These are phyloP conservation scores for Volucella bombylans DNA, from an alignment of 2,888 invertebrate genomes.

Conservation along the genomic window DNA sequence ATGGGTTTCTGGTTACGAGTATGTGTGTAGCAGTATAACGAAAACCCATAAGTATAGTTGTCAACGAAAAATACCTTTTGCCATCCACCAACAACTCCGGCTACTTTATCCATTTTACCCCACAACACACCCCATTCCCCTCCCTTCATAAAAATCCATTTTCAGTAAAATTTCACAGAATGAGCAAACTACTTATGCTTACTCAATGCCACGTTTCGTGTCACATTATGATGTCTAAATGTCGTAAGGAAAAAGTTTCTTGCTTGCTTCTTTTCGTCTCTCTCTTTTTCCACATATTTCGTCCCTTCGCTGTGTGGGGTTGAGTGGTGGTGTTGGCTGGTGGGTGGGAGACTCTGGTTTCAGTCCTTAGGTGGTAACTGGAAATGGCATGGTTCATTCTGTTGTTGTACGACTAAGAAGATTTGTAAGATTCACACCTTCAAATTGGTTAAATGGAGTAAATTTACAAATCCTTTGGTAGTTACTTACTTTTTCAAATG, in stretches of 20 bases:
- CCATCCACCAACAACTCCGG: neutral
- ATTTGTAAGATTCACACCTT: conserved; percentile 70
- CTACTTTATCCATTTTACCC: too few species aligned
- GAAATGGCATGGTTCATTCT: conserved; percentile 21
- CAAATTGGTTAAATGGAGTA: conserved; percentile 73
- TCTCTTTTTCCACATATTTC: conserved; percentile 1
- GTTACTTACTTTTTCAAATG: conserved; percentile 49
- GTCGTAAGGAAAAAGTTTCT: conserved; percentile 47
- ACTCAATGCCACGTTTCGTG: conserved; percentile 69
- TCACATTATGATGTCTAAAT: conserved; percentile 73
- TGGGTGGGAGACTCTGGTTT: too few species aligned
- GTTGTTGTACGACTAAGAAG: conserved; percentile 45
- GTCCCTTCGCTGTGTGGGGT: neutral
- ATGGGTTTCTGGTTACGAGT: conserved; percentile 57
- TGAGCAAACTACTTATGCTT: conserved; percentile 73
- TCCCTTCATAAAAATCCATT: too few species aligned
- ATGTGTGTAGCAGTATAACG: conserved; percentile 36
- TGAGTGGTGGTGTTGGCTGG: neutral
- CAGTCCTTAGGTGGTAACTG: neutral
- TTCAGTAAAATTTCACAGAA: conserved; percentile 39
- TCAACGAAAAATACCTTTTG: conserved; percentile 33
- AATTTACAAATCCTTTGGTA: conserved; percentile 70
- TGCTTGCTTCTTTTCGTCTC: conserved; percentile 3
- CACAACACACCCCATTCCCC: too few species aligned
- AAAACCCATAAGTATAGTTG: conserved; percentile 41